These are phyloP conservation scores for Xenopus laevis DNA, from an alignment of 2,113 vertebrate species.

Conservation along the genomic window DNA sequence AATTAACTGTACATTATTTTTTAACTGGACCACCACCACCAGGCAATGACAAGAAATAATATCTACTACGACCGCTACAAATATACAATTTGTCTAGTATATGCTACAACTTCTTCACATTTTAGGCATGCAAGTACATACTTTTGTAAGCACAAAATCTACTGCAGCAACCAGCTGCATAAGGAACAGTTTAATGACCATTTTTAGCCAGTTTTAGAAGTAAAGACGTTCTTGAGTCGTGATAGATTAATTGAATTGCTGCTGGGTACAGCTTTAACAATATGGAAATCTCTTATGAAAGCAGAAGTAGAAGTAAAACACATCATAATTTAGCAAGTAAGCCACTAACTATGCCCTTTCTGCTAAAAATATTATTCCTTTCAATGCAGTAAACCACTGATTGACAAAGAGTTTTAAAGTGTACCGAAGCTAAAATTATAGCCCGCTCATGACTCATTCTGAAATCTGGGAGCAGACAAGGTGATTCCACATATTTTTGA, in stretches of 20 bases:
- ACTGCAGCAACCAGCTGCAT: not conserved
- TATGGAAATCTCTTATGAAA: not conserved
- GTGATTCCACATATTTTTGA: not conserved
- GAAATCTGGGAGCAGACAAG: not conserved
- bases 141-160: no score
- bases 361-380: not conserved
- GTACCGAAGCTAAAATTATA: conserved; percentile 1
- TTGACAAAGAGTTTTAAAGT: conserved; percentile 3
- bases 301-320: not conserved
- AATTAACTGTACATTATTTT: no score
- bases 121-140: no score
- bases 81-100: no score
- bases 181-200: not conserved
- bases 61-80: no score
- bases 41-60: no score
- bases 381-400: not conserved
- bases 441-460: not conserved
- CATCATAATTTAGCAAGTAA: not conserved
- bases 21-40: no score
- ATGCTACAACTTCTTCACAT: no score
- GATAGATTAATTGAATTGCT: not conserved
- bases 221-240: not conserved
- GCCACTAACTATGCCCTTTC: not conserved
- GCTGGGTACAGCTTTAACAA: not conserved
- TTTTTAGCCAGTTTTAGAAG: conserved; percentile 1